Evolutionary conservation across 2,888 invertebrate genomes (phyloP), one percentile per base, ranked within the genome.

Genomic region (Callinectes sapidus): DNA sequence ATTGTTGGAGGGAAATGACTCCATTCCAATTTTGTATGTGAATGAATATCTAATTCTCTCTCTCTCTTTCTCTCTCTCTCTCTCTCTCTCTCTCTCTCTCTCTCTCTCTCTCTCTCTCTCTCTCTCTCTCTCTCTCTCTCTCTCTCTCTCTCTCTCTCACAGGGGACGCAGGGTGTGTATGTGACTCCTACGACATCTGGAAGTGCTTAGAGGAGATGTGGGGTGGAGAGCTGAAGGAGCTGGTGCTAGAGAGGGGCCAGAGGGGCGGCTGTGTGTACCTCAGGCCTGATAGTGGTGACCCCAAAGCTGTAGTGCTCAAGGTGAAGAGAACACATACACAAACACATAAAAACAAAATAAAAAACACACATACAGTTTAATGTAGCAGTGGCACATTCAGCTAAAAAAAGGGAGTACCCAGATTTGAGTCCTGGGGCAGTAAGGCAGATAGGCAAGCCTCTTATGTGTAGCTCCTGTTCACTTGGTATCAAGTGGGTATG

Each of bases 231-330:
- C 95, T 54, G 85, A 90, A 90, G 95, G 95, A 39, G 90, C 95
- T 14, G 95, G 94, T 81, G n/a, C 48, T 91, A 94, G 95, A 28
- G 54, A 87, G 90, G 1, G 93, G 93, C n/a, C 77, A n/a, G 42
- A 88, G 71, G 23, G 92, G 93, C 16, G 96, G 96, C 1, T 95
- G 95, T 3, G 95, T 96, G 23, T 96, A 96, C 39, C 95, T 96
- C 32, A 94, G 96, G 87, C 96, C 96, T 1, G 96, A 96, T 95
- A 96, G 96, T 8, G 96, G 96, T 5, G 96, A 96, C 90, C 96
- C 96, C 14, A 95, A 95, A 3, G 95, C 95, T 48, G 95, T 96
- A 6, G 95, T 96, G 28, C 95, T 96, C 23, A 95, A 96, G 95
- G 96, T 96, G 94, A 81, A 71, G 42, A 35, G 48, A 32, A 32